These are phyloP conservation scores for Acanthosoma haemorrhoidale DNA, from an alignment of 2,888 invertebrate species.

Conservation along the genomic window DNA sequence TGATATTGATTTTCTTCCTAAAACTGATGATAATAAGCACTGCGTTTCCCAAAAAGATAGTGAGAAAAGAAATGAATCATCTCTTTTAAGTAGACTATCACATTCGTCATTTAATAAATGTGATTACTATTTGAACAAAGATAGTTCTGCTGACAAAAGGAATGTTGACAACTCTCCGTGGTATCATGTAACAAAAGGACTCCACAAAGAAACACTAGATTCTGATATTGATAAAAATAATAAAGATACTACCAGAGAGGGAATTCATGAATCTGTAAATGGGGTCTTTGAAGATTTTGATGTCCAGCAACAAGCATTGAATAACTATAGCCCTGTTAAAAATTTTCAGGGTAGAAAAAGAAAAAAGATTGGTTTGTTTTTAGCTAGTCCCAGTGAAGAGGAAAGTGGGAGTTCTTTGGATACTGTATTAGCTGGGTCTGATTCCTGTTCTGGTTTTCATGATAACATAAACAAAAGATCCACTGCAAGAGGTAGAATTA, in stretches of 20 bases:
- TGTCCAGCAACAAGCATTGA: background rate
- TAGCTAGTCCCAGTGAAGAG: constrained; percentile 35
- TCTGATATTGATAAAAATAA: constrained; percentile 21
- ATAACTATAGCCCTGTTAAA: constrained; percentile 11
- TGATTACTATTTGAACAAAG: constrained; percentile 16
- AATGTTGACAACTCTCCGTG: constrained; percentile 14
- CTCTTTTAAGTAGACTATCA: constrained; percentile 16
- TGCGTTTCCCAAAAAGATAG: background rate
- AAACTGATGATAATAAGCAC: constrained; percentile 1
- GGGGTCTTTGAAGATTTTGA: constrained; percentile 7
- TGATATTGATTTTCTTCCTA: constrained; percentile 26
- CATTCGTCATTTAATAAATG: constrained; percentile 5
- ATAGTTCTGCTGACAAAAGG: background rate
- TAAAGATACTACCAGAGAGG: constrained; percentile 3
- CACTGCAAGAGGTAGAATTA: constrained; percentile 55
- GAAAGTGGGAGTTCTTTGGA: constrained; percentile 34
- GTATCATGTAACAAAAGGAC: constrained; percentile 20
- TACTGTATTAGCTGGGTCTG: constrained; percentile 37
- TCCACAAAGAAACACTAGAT: constrained; percentile 8
- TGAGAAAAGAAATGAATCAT: constrained; percentile 7
- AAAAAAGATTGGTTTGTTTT: constrained; percentile 32
- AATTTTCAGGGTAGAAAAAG: constrained; percentile 19
- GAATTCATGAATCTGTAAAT: constrained; percentile 2
- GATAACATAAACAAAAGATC: constrained; percentile 46
- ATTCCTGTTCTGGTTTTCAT: constrained; percentile 44